Evolutionary conservation across 2,113 vertebrate genomes (phyloP).

Genomic region (Melospiza melodia): DNA sequence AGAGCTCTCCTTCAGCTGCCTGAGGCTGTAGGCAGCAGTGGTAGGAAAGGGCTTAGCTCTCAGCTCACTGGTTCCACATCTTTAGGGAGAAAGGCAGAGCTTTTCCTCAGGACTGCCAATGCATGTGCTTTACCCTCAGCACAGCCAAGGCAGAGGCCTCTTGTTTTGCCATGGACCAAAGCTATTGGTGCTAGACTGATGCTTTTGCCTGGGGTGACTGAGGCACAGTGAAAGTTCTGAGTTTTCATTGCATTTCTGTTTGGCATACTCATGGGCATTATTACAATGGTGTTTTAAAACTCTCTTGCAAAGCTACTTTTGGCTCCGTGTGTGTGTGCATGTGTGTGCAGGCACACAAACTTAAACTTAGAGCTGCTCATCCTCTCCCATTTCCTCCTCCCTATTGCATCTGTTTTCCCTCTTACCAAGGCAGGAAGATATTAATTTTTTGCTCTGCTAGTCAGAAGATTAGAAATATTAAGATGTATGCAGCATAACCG

Average conservation of each 20-base stretch:
- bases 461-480: slow-evolving; percentile 81
- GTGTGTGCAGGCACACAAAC: background rate
- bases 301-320: slow-evolving; percentile 5
- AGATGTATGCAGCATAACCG: slow-evolving; percentile 73
- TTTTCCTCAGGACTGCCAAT: background rate
- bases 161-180: background rate
- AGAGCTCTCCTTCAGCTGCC: background rate
- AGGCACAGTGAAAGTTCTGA: background rate
- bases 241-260: background rate
- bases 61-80: background rate
- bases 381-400: slow-evolving; percentile 53
- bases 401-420: slow-evolving; percentile 54
- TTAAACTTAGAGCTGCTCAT: slow-evolving; percentile 13
- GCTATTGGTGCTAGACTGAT: background rate
- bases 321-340: background rate
- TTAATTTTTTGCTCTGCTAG: slow-evolving; percentile 84
- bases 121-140: background rate
- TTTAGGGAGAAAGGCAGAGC: background rate
- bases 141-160: background rate
- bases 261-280: background rate
- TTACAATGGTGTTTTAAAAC: background rate
- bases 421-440: slow-evolving; percentile 68
- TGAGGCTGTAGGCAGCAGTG: background rate
- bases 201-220: background rate
- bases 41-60: background rate